Conservation (phyloP, 2,113 vertebrate genomes). For the Halichoerus grypus region DNA sequence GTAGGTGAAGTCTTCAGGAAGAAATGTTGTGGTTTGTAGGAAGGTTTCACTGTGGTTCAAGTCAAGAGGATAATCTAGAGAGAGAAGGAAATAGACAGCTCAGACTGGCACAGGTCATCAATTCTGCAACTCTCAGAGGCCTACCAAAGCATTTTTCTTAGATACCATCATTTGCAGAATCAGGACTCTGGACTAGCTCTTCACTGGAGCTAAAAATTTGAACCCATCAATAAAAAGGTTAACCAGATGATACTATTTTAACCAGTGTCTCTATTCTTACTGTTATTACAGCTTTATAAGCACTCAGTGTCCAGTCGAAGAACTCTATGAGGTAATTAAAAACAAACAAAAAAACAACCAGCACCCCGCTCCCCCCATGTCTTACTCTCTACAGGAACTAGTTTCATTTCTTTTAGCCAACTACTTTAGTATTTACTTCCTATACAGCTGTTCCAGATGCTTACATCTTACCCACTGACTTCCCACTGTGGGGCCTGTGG, state of each 20-base stretch:
- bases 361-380: too few species aligned
- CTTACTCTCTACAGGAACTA: not conserved
- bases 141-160: not conserved
- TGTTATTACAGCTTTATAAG: not conserved
- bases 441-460: too few species aligned
- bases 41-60: slow-evolving; percentile 95
- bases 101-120: not conserved
- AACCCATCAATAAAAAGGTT: not conserved
- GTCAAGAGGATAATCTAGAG: slow-evolving; percentile 95
- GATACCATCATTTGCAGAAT: too few species aligned
- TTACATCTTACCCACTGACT: not conserved
- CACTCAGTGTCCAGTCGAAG: not conserved
- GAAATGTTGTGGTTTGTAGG: slow-evolving; percentile 94
- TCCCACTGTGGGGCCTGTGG: too few species aligned
- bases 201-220: not conserved
- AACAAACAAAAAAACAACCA: not conserved
- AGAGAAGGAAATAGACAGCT: not conserved
- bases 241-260: not conserved
- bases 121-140: not conserved
- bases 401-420: not conserved
- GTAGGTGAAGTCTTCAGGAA: slow-evolving; percentile 96
- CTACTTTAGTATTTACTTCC: not conserved
- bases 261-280: not conserved
- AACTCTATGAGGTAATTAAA: not conserved
- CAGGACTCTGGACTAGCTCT: not conserved